These are phyloP conservation scores for Mungos mungo DNA, from an alignment of 2,113 vertebrate species.

Conservation along the genomic window DNA sequence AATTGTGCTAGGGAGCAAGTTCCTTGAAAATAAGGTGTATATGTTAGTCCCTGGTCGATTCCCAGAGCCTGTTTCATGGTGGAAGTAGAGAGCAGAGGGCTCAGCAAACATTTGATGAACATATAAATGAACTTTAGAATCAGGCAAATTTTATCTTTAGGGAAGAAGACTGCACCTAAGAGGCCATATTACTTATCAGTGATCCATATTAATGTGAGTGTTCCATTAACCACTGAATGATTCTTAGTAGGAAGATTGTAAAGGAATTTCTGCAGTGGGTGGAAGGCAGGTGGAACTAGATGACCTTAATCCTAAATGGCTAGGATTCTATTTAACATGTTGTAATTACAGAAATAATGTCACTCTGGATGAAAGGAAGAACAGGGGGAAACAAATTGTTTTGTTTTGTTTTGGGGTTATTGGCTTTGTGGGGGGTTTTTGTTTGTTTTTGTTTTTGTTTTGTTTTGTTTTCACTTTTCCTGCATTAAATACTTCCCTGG, in stretches of 20 bases:
- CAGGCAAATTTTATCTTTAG: not conserved
- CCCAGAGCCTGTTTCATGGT: not conserved
- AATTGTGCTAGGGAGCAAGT: not conserved
- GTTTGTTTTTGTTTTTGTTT: not conserved
- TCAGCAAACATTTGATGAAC: not conserved
- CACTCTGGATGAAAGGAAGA: not conserved
- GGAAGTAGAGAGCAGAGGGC: not conserved
- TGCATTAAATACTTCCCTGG: not conserved
- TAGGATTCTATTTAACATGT: not conserved
- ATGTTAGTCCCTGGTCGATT: not conserved
- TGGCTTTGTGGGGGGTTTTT: not conserved
- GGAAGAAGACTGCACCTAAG: not conserved
- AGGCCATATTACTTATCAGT: not conserved
- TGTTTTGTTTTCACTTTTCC: not conserved
- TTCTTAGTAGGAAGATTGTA: too few relatives aligned
- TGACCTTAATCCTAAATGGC: not conserved
- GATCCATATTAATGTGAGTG: not conserved
- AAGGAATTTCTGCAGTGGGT: not conserved
- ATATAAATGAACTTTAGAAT: not conserved
- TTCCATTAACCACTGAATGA: not conserved
- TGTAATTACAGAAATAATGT: not conserved
- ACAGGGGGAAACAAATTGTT: not conserved
- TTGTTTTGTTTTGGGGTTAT: not conserved
- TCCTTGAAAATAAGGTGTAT: not conserved
- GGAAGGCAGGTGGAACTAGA: not conserved